Conservation (phyloP, 2,797 vertebrate genomes). For the Chloroceryle inda region DNA sequence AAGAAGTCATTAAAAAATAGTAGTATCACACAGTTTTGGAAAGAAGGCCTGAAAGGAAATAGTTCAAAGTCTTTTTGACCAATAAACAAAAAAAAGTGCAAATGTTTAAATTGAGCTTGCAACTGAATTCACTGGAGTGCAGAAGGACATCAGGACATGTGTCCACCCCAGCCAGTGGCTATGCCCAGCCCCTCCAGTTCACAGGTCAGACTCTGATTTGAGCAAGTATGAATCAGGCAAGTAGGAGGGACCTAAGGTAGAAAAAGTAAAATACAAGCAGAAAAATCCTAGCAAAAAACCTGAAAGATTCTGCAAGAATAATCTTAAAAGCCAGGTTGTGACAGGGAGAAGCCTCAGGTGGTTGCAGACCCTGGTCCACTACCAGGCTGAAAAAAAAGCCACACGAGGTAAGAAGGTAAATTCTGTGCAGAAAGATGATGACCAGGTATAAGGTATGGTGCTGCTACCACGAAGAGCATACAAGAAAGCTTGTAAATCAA, state of each 20-base stretch:
- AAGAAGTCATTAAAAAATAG: conserved; percentile 43
- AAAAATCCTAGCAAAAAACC: not conserved
- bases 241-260: not conserved
- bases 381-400: not conserved
- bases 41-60: conserved; percentile 3
- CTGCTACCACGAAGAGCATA: not conserved
- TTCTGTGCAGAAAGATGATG: not conserved
- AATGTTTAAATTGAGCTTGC: not conserved
- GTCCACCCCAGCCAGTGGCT: not conserved
- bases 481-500: not conserved
- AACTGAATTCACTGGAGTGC: not conserved
- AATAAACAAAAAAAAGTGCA: not conserved
- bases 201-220: not conserved
- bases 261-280: not conserved
- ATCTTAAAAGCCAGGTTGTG: not conserved
- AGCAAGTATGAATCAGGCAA: not conserved
- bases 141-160: not conserved
- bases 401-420: not conserved
- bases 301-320: not conserved
- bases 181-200: not conserved
- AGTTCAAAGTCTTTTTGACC: not conserved
- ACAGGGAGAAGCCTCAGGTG: rapidly evolving
- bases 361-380: not conserved
- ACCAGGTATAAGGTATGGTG: not conserved
- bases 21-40: not conserved